Conservation (phyloP, 1,140 invertebrate genomes). For the Eueides isabella region DNA sequence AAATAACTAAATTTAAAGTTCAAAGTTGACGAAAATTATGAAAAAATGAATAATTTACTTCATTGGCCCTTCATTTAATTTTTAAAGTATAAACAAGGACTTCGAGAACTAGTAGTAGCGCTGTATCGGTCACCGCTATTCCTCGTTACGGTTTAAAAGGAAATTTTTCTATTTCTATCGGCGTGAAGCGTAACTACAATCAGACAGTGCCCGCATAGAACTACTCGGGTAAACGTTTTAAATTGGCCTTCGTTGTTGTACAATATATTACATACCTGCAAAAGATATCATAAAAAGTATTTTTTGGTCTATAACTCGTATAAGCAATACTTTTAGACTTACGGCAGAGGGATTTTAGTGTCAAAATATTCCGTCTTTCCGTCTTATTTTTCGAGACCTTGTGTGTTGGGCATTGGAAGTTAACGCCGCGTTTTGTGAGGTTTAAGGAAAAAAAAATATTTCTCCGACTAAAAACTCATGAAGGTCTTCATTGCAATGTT, state of each 20-base stretch:
- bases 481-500: no score
- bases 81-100: background rate
- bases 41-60: background rate
- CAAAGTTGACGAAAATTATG: background rate
- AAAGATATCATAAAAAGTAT: background rate
- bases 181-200: conserved; percentile 44
- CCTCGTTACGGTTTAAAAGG: conserved; percentile 46
- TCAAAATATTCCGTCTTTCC: no score
- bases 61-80: background rate
- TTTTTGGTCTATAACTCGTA: no score
- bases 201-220: conserved; percentile 24
- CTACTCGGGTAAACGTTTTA: conserved; percentile 22
- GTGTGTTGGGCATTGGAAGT: no score
- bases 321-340: no score
- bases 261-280: background rate
- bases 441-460: no score
- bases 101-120: conserved; percentile 31
- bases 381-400: no score
- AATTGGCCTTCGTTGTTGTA: background rate
- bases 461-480: no score
- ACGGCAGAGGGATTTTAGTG: no score
- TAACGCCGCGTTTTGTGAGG: no score
- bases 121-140: conserved; percentile 29
- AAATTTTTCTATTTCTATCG: conserved; percentile 46
- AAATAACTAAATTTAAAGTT: no score